A percentile compares a stretch with the other conserved stretches of the same genome.
Evolutionary conservation across 2,113 vertebrate genomes (phyloP).

Genomic region (Vidua chalybeata): DNA sequence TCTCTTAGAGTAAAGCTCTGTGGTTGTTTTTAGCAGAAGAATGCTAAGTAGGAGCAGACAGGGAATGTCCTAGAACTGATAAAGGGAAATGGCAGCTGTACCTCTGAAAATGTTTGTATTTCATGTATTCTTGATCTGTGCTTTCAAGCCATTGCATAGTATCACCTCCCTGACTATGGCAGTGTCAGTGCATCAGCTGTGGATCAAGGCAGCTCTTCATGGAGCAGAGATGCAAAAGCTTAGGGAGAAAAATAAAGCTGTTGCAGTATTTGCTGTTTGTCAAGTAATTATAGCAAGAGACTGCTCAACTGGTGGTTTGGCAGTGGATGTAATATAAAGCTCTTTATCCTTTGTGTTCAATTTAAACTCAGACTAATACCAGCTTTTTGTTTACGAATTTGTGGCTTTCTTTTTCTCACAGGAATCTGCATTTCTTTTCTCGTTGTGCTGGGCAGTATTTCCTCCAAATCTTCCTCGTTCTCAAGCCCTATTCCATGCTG

Average conservation of each 20-base stretch:
- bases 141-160: neutral
- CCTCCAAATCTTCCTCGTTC: neutral
- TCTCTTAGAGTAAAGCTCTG: neutral
- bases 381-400: constrained; percentile 25
- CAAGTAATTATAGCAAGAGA: neutral
- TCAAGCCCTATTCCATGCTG: neutral
- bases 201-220: neutral
- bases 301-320: constrained; percentile 15
- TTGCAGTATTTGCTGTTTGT: constrained; percentile 22
- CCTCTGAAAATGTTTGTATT: neutral
- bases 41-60: neutral
- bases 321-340: neutral
- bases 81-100: neutral
- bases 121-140: neutral
- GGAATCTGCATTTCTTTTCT: constrained; percentile 17
- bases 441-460: neutral
- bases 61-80: neutral
- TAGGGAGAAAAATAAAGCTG: neutral
- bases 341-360: constrained; percentile 8
- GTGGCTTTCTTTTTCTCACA: constrained; percentile 42
- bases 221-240: neutral
- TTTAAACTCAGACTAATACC: constrained; percentile 8
- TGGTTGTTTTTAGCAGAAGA: neutral
- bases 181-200: neutral
- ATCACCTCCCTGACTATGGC: neutral